Evolutionary conservation across 2,797 vertebrate species (phyloP).

Genomic region (Periparus ater): DNA sequence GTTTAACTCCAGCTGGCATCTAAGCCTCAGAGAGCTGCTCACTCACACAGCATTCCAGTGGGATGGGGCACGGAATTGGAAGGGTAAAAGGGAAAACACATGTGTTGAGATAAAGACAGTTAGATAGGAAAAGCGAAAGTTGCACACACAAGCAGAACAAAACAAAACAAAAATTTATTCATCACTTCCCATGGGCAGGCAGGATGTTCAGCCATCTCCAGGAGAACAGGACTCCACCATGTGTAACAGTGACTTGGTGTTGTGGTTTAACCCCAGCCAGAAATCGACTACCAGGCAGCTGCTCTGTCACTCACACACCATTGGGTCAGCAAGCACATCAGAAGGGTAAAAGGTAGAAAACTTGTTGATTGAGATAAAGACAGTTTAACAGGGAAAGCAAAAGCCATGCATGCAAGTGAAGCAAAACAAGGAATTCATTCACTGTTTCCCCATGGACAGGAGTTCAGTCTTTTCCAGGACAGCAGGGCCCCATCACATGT

Average conservation of each 20-base stretch:
- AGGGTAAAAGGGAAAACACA: background rate
- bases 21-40: background rate
- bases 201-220: background rate
- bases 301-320: background rate
- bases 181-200: background rate
- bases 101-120: background rate
- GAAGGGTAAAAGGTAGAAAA: background rate
- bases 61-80: rapidly evolving
- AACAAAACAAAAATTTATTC: background rate
- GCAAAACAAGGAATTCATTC: background rate
- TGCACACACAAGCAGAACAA: background rate
- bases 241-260: background rate
- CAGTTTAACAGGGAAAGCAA: background rate
- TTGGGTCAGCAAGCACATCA: background rate
- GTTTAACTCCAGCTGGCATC: background rate
- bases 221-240: background rate
- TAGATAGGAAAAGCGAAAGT: background rate
- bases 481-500: background rate
- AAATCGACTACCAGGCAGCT: background rate
- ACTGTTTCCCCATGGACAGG: background rate
- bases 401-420: background rate
- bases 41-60: background rate
- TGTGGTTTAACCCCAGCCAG: background rate
- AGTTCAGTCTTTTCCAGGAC: background rate
- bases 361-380: background rate